Evolutionary conservation across 2,113 vertebrate species (phyloP).

Genomic region (Alaudala cheleensis): DNA sequence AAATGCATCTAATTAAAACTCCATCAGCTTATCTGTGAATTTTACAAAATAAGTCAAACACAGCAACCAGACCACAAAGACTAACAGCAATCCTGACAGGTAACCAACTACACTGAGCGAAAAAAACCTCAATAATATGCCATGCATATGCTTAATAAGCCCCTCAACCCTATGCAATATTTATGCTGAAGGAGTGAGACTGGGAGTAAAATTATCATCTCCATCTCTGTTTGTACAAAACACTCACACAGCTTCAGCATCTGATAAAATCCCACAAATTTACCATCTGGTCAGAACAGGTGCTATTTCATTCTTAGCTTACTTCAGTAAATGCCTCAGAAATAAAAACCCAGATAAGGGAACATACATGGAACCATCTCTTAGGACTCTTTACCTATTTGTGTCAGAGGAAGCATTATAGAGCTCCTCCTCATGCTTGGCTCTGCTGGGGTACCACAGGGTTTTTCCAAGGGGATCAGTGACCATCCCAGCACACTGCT

Average conservation of each 20-base stretch:
- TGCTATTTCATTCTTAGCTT: slow-evolving; percentile 2
- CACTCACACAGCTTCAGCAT: not conserved
- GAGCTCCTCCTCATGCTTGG: not conserved
- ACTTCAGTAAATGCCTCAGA: not conserved
- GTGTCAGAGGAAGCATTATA: not conserved
- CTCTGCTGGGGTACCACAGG: not conserved
- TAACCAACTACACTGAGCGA: not conserved
- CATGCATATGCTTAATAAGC: not conserved
- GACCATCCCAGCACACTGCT: not conserved
- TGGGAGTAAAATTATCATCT: not conserved
- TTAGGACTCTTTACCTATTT: not conserved
- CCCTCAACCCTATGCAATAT: not conserved
- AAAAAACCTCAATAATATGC: not conserved
- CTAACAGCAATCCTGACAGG: not conserved
- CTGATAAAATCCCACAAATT: slow-evolving; percentile 13
- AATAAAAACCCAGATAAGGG: not conserved
- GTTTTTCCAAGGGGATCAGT: not conserved
- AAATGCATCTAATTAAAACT: not conserved
- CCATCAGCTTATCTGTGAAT: not conserved
- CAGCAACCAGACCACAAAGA: not conserved
- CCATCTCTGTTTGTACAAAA: not conserved
- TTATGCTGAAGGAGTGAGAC: not conserved
- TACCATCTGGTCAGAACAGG: slow-evolving; percentile 30
- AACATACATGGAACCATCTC: not conserved
- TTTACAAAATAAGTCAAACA: not conserved